A percentile compares a stretch with the other conserved stretches of the same genome.
phyloP scores from a whole-genome alignment of 2,113 vertebrate genomes.

The Corythoichthys haematopterus region DNA sequence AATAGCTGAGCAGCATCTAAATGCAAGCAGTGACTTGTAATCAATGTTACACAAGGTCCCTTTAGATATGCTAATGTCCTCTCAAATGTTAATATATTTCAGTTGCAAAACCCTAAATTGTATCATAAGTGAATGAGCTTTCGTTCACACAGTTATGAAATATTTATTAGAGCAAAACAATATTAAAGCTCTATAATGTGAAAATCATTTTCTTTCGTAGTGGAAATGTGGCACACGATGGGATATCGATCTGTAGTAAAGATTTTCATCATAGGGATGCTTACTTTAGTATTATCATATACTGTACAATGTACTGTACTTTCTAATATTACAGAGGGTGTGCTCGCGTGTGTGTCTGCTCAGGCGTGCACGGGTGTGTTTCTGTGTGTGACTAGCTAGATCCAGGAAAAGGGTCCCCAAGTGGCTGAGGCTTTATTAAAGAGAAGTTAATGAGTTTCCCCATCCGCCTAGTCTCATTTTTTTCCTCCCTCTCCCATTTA shows the following conservation, averaged over 20 bases:
- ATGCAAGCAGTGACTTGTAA: conserved; percentile 54
- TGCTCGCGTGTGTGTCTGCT: conserved; percentile 18
- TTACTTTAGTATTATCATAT: conserved; percentile 22
- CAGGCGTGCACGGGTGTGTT: conserved; percentile 20
- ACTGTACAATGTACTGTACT: conserved; percentile 11
- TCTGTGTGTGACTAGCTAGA: conserved; percentile 29
- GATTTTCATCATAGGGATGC: neutral
- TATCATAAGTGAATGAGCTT: conserved; percentile 43
- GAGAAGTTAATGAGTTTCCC: conserved; percentile 71
- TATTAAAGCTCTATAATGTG: neutral
- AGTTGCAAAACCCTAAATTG: conserved; percentile 44
- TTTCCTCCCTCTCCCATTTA: conserved; percentile 42
- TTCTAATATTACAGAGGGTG: neutral
- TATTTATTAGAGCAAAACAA: conserved; percentile 32
- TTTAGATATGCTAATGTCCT: conserved; percentile 57
- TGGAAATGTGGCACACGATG: no score
- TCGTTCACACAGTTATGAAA: conserved; percentile 30
- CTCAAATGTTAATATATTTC: conserved; percentile 62
- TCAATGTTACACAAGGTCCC: conserved; percentile 55
- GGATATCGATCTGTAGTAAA: no score
- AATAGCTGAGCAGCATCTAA: conserved; percentile 44
- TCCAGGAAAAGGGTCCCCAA: conserved; percentile 53
- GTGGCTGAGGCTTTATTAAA: conserved; percentile 67
- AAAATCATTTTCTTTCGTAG: no score
- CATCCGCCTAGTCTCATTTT: conserved; percentile 53